These are phyloP conservation scores for Pseudomyrmex pallidus DNA, from an alignment of 1,140 invertebrate genomes.

Conservation along the genomic window DNA sequence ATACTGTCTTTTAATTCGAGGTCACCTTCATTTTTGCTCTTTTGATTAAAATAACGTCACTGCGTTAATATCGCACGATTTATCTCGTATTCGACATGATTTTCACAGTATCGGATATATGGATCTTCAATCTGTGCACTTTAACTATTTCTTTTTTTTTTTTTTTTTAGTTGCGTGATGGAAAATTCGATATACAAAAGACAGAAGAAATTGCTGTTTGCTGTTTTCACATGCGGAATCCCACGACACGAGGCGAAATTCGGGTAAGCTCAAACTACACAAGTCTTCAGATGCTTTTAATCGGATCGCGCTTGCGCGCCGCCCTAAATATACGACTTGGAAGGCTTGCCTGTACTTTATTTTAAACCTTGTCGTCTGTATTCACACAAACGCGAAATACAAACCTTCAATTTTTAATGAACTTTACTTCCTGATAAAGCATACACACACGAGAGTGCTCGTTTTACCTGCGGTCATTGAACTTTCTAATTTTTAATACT, in stretches of 20 bases:
- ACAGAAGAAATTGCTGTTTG: neutral
- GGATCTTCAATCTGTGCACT: neutral
- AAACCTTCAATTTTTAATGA: conserved; percentile 37
- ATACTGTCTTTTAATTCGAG: conserved; percentile 13
- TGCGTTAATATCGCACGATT: neutral
- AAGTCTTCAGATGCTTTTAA: conserved; percentile 71
- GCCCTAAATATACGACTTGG: conserved; percentile 80
- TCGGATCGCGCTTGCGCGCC: conserved; percentile 80
- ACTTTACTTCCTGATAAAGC: conserved; percentile 21
- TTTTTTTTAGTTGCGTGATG: neutral
- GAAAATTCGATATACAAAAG: too few species aligned
- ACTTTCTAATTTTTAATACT: too few species aligned
- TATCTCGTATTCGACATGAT: neutral
- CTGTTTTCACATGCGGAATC: neutral
- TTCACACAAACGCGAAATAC: conserved; percentile 35
- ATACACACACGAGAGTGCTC: too few species aligned
- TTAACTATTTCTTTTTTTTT: neutral
- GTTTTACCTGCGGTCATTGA: too few species aligned
- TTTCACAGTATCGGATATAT: neutral
- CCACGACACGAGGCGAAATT: conserved; percentile 57
- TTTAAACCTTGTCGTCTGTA: conserved; percentile 74
- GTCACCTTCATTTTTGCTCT: conserved; percentile 19
- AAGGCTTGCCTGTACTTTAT: conserved; percentile 78
- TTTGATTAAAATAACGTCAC: conserved; percentile 30
- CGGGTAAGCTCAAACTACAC: conserved; percentile 62